These are phyloP conservation scores for Thalassoma bifasciatum DNA, from an alignment of 2,113 vertebrate species.

Conservation along the genomic window DNA sequence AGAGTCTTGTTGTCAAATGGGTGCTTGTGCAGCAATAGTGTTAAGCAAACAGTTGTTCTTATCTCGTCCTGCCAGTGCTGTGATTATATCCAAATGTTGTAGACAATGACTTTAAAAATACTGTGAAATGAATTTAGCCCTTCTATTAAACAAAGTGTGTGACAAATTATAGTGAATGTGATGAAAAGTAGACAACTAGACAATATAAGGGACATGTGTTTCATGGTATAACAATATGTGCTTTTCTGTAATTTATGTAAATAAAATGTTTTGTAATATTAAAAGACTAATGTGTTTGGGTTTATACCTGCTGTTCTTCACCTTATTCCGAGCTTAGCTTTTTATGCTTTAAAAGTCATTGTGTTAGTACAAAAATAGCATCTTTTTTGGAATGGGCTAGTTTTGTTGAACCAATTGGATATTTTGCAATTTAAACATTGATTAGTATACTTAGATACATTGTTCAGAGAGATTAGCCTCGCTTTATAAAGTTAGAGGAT, in stretches of 20 bases:
- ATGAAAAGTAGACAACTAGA: conserved; percentile 68
- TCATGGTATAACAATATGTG: conserved; percentile 79
- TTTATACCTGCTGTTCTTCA: conserved; percentile 19
- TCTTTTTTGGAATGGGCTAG: too few species aligned
- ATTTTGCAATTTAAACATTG: too few species aligned
- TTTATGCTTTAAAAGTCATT: background rate
- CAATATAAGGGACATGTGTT: conserved; percentile 68
- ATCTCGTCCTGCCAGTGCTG: conserved; percentile 75
- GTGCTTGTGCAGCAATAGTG: conserved; percentile 74
- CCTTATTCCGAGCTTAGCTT: background rate
- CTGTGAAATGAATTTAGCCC: conserved; percentile 56
- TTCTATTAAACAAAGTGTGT: conserved; percentile 67
- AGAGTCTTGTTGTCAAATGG: conserved; percentile 75
- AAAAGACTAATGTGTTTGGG: conserved; percentile 56
- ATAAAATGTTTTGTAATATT: conserved; percentile 84
- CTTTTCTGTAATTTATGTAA: conserved; percentile 87
- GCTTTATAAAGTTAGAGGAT: too few species aligned
- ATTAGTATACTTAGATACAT: too few species aligned
- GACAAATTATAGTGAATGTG: conserved; percentile 66
- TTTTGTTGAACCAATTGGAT: too few species aligned
- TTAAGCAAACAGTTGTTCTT: conserved; percentile 67
- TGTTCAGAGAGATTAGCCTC: too few species aligned
- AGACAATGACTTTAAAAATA: conserved; percentile 57
- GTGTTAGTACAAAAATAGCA: too few species aligned
- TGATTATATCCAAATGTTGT: conserved; percentile 78